phyloP scores from a whole-genome alignment of 2,888 invertebrate genomes.

The Rhopalosiphum nymphaeae region DNA sequence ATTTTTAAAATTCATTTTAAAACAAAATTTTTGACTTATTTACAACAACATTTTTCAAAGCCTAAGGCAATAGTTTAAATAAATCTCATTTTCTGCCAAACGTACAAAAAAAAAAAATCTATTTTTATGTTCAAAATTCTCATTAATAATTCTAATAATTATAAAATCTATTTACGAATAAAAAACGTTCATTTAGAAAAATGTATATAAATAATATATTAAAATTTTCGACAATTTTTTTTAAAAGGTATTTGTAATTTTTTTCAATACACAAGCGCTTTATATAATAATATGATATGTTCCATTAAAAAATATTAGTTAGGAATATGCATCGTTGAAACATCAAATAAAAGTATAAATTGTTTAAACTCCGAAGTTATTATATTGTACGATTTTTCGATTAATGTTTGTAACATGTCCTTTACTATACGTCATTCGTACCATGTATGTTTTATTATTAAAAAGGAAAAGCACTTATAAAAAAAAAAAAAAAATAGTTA shows the following conservation, averaged over 20 bases:
- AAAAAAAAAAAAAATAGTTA: neutral
- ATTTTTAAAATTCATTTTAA: neutral
- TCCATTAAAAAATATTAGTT: neutral
- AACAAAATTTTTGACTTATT: neutral
- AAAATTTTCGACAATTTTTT: too few species aligned
- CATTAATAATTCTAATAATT: neutral
- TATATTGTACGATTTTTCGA: neutral
- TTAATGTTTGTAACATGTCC: neutral
- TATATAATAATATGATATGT: neutral
- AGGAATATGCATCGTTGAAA: neutral
- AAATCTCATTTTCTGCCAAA: neutral
- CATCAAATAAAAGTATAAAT: neutral
- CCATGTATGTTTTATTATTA: neutral
- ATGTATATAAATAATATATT: too few species aligned
- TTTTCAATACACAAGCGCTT: too few species aligned
- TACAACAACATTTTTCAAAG: neutral
- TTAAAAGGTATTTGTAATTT: too few species aligned
- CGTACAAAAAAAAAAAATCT: neutral
- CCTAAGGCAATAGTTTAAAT: neutral
- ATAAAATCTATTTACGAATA: neutral
- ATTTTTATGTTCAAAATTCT: neutral
- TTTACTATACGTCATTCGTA: neutral
- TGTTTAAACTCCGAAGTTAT: neutral
- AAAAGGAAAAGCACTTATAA: neutral
- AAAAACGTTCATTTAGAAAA: too few species aligned